These are phyloP conservation scores for Dromas ardeola DNA, from an alignment of 2,113 vertebrate genomes.

Conservation along the genomic window DNA sequence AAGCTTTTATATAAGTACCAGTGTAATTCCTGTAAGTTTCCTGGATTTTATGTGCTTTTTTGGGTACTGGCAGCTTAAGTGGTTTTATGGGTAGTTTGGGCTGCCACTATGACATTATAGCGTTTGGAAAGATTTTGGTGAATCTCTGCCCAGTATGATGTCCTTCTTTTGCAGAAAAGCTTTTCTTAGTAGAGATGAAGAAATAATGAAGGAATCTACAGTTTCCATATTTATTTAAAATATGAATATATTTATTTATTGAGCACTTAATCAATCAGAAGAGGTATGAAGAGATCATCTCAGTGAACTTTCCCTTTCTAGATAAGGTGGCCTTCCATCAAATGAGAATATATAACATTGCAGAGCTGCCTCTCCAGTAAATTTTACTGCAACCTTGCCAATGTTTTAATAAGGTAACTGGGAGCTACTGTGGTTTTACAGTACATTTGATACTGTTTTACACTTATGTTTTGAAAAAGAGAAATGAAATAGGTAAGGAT, in stretches of 20 bases:
- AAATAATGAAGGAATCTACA: background rate
- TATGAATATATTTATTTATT: background rate
- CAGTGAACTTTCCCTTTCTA: background rate
- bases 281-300: background rate
- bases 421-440: background rate
- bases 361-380: background rate
- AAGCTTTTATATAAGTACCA: background rate
- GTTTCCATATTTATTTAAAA: background rate
- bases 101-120: background rate
- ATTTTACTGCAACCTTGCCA: background rate
- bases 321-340: background rate
- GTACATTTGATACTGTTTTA: background rate
- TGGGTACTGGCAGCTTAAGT: background rate
- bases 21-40: background rate
- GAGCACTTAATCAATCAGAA: background rate
- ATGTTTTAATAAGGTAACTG: background rate
- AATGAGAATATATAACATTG: background rate
- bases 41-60: background rate
- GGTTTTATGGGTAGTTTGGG: background rate
- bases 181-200: background rate
- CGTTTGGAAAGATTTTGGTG: conserved; percentile 15
- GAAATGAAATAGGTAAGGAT: background rate
- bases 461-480: background rate
- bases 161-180: background rate
- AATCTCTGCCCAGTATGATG: background rate